Conservation (phyloP, 2,113 vertebrate species). For the Theristicus caerulescens region DNA sequence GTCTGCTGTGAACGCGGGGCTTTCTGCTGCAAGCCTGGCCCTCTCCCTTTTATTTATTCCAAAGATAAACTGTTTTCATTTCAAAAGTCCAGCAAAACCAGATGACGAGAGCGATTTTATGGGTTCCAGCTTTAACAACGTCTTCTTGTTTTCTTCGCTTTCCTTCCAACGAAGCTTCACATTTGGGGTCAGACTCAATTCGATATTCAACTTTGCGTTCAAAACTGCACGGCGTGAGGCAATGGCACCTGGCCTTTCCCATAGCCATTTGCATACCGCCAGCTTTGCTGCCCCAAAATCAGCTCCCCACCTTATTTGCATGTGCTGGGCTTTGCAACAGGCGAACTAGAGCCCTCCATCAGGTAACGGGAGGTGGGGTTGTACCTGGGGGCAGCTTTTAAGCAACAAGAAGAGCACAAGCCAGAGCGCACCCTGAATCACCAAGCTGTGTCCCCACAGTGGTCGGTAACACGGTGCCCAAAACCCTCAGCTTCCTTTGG, state of each 20-base stretch:
- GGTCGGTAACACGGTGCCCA: rapidly evolving
- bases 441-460: rapidly evolving
- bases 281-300: not conserved
- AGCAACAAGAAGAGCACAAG: not conserved
- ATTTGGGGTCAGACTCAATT: not conserved
- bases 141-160: not conserved
- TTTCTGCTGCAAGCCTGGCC: not conserved
- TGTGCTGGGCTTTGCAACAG: not conserved
- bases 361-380: not conserved
- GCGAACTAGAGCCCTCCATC: not conserved
- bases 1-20: not conserved
- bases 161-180: not conserved
- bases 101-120: not conserved
- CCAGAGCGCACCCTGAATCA: not conserved
- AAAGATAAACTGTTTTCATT: constrained; percentile 53
- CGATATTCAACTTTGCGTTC: not conserved
- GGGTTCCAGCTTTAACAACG: not conserved
- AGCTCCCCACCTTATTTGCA: constrained; percentile 18
- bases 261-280: not conserved
- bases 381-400: not conserved
- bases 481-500: rapidly evolving
- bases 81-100: not conserved
- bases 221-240: not conserved
- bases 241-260: not conserved
- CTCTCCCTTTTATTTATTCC: constrained; percentile 35